Evolutionary conservation across 64 coral and sea anemone species (phyloP).

Genomic region (Astreopora myriophthalma): DNA sequence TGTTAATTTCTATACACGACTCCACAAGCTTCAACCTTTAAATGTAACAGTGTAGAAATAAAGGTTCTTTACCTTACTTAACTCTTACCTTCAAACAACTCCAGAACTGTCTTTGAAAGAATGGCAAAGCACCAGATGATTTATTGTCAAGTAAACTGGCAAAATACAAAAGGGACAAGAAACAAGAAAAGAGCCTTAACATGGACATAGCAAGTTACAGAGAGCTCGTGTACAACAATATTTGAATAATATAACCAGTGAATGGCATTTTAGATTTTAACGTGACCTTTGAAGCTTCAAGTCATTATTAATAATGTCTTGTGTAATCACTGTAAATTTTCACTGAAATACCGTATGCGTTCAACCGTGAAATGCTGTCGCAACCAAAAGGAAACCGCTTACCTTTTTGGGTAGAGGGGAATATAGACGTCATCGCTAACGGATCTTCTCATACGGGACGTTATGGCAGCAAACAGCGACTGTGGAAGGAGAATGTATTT

Average conservation of each 20-base stretch:
- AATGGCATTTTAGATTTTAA: too few relatives aligned
- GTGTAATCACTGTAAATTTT: too few relatives aligned
- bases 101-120: conserved; percentile 98
- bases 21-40: too few relatives aligned
- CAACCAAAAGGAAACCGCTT: neutral
- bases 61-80: too few relatives aligned
- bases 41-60: too few relatives aligned
- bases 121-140: conserved; percentile 75
- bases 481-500: neutral
- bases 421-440: conserved; percentile 96
- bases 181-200: neutral
- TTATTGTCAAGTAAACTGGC: conserved; percentile 93
- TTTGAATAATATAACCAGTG: too few relatives aligned
- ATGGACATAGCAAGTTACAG: too few relatives aligned
- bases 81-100: conserved; percentile 89
- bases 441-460: conserved; percentile 73
- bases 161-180: neutral
- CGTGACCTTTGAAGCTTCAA: too few relatives aligned
- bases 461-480: conserved; percentile 91
- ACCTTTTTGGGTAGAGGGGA: conserved; percentile 98
- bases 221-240: too few relatives aligned
- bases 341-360: neutral
- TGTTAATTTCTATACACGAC: too few relatives aligned
- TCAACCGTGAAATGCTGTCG: too few relatives aligned
- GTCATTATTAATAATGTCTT: too few relatives aligned